Evolutionary conservation across 2,113 vertebrate genomes (phyloP).

Genomic region (Equus quagga): DNA sequence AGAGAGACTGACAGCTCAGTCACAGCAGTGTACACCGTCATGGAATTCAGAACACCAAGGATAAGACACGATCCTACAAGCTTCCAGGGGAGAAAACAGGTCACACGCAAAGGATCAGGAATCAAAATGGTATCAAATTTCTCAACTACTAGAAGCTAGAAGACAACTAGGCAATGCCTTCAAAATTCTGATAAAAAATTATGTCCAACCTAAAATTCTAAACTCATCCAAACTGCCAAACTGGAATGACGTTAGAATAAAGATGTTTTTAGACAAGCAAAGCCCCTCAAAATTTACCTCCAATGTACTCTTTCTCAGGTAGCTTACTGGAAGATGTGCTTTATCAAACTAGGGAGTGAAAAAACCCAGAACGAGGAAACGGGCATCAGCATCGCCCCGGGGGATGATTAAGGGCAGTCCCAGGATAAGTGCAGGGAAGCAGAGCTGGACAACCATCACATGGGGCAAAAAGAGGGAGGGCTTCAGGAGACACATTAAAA

Average conservation of each 20-base stretch:
- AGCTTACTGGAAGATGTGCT: not conserved
- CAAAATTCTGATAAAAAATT: not conserved
- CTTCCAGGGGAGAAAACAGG: not conserved
- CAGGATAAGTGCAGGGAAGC: not conserved
- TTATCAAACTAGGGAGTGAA: not conserved
- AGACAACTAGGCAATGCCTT: not conserved
- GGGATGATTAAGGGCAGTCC: not conserved
- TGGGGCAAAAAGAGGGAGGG: not conserved
- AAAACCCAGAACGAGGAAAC: not conserved
- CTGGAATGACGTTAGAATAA: not conserved
- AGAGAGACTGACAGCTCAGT: not conserved
- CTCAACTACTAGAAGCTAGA: not conserved
- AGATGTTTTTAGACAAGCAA: conserved; percentile 27
- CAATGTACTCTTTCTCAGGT: not conserved
- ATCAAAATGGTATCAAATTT: not conserved
- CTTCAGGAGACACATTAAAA: not conserved
- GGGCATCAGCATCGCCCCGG: not conserved
- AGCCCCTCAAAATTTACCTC: not conserved
- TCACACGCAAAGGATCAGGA: not conserved
- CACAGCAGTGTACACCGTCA: too few relatives aligned
- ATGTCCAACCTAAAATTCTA: conserved; percentile 27
- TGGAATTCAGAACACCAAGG: not conserved
- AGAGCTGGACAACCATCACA: not conserved
- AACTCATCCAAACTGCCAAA: conserved; percentile 15
- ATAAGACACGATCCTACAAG: not conserved